These are phyloP conservation scores for Pan paniscus DNA, from an alignment of 2,113 vertebrate genomes.

Conservation along the genomic window DNA sequence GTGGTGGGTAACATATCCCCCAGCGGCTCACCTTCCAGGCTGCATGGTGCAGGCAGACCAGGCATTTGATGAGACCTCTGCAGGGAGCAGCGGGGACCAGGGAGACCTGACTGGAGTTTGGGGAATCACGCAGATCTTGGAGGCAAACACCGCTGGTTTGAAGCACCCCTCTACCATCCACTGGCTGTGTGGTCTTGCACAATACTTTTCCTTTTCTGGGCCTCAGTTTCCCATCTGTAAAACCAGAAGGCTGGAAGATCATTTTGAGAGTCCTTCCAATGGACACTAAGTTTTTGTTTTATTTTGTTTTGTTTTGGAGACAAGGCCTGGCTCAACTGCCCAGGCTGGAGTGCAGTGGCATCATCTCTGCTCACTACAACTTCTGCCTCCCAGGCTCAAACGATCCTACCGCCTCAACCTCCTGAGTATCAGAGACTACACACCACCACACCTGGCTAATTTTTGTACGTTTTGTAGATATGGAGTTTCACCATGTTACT, in stretches of 20 bases:
- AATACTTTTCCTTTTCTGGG: neutral
- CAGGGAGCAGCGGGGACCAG: rapidly evolving
- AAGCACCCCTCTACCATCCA: neutral
- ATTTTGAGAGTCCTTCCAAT: neutral
- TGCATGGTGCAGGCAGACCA: neutral
- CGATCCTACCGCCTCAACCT: too few relatives aligned
- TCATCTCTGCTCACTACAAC: too few relatives aligned
- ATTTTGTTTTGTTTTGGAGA: too few relatives aligned
- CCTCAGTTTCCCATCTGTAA: neutral
- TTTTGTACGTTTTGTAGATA: too few relatives aligned
- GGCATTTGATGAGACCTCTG: neutral
- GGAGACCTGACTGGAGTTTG: rapidly evolving
- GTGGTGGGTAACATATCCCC: neutral
- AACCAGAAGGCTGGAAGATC: neutral
- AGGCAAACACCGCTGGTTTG: neutral
- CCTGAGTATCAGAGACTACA: too few relatives aligned
- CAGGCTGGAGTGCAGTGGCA: too few relatives aligned
- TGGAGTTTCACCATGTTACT: too few relatives aligned
- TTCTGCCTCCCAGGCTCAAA: too few relatives aligned
- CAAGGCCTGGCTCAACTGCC: too few relatives aligned
- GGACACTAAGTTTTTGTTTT: neutral
- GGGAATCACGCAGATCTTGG: neutral
- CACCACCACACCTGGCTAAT: too few relatives aligned
- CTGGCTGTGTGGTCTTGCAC: neutral
- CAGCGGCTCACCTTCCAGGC: rapidly evolving